Base-by-base conservation (phyloP, 2,888 invertebrate genomes). In the Neoscelio sp. region DNA sequence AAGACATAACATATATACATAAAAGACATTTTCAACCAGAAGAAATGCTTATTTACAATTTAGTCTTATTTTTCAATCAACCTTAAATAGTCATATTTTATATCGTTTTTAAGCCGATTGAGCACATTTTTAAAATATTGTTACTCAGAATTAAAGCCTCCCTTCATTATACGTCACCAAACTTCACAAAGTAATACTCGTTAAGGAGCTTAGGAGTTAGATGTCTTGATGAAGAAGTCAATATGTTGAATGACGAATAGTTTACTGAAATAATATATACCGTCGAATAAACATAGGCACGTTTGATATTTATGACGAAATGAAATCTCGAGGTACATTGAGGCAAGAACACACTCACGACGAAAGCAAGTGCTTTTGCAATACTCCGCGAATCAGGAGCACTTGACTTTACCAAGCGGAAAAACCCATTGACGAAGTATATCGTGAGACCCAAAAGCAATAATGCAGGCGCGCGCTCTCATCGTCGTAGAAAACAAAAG, bases 371-470 rank as follows among this genome's bases (percentile, higher is more conserved):
- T 60, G 46, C 60, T 62, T 48, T 44, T 38, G 48, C 62, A 62
- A 62, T 62, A 62, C 35, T 62, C 35, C 33, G 35, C 35, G 62
- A 35, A 62, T 62, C 35, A 48, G 62, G 23, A 62, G 62, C 46
- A 48, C 62, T 46, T 48, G 46, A 48, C 48, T 62, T 62, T 48
- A 62, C 62, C 46, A 62, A 35, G 46, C 46, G 48, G 62, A 48
- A 62, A 58, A 62, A 20, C 62, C 48, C 62, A 46, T 62, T 62
- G 62, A 64, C 64, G 50, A 64, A 64, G 50, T 48, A 46, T 10
- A 62, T 46, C 35, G 48, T 33, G 46, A 46, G 46, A 62, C 35
- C 46, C 48, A 62, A 46, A 44, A 62, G 62, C 62, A 62, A 62
- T 62, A 62, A 62, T 62, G 62, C 62, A 62, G 46, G 35, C 46